phyloP scores from a whole-genome alignment of 1,140 invertebrate genomes.

The Homarus americanus region DNA sequence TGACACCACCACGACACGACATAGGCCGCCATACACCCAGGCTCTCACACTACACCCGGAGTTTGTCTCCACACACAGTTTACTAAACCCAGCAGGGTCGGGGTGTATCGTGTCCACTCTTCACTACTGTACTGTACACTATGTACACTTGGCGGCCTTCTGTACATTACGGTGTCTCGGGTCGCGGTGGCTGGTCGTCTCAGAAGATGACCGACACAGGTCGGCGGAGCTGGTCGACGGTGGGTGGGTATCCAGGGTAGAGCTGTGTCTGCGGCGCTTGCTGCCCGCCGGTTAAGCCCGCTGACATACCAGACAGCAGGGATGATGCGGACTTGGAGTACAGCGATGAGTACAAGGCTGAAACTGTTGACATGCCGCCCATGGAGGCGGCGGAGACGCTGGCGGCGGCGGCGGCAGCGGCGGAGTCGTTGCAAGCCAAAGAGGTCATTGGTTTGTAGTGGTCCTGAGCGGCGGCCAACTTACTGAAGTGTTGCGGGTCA shows the following conservation, averaged over 20 bases:
- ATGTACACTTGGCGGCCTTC: slow-evolving; percentile 57
- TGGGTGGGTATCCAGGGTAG: slow-evolving; percentile 74
- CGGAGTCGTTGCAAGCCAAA: slow-evolving; percentile 54
- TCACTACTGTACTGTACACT: slow-evolving; percentile 65
- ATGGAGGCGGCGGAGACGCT: slow-evolving; percentile 69
- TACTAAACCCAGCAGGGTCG: neutral
- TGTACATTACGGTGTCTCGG: neutral
- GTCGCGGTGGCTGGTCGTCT: slow-evolving; percentile 27
- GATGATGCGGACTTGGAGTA: slow-evolving; percentile 74
- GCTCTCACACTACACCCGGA: neutral
- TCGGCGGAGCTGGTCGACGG: slow-evolving; percentile 74
- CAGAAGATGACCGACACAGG: slow-evolving; percentile 75
- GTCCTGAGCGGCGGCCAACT: slow-evolving; percentile 71
- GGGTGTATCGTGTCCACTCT: slow-evolving; percentile 39
- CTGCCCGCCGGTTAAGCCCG: slow-evolving; percentile 46
- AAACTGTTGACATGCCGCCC: slow-evolving; percentile 73
- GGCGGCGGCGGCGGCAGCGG: slow-evolving; percentile 65
- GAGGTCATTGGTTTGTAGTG: slow-evolving; percentile 73
- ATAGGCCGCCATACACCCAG: neutral
- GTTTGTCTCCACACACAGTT: slow-evolving; percentile 17
- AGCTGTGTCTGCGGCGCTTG: slow-evolving; percentile 56
- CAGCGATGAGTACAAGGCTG: slow-evolving; percentile 72
- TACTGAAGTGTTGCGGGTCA: slow-evolving; percentile 74
- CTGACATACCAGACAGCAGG: slow-evolving; percentile 71
- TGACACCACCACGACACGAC: slow-evolving; percentile 12